These are phyloP conservation scores for Aphrocallistes beatrix DNA, from an alignment of 37 sponge, comb jelly and placozoan genomes.

Conservation along the genomic window DNA sequence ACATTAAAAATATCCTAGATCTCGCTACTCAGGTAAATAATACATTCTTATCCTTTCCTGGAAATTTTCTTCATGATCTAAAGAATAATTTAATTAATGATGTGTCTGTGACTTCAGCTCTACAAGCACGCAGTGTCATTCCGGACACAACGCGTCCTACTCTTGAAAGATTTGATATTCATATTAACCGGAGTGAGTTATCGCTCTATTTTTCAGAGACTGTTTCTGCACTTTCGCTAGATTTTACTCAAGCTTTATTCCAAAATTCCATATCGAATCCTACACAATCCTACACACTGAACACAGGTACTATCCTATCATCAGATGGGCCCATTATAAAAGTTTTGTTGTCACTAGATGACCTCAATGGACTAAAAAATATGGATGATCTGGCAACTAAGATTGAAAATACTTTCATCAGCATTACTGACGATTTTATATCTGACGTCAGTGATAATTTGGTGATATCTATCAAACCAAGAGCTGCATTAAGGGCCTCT, in stretches of 20 bases:
- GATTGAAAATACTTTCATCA: conserved; percentile 36
- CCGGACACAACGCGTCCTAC: conserved; percentile 37
- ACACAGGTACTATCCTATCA: conserved; percentile 28
- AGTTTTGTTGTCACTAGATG: conserved; percentile 44
- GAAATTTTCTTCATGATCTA: conserved; percentile 24
- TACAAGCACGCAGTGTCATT: conserved; percentile 32
- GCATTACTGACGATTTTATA: conserved; percentile 48
- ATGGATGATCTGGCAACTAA: conserved; percentile 45
- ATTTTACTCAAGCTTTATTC: conserved; percentile 50
- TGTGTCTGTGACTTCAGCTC: conserved; percentile 10
- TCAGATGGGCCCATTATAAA: conserved; percentile 43
- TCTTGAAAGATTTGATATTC: conserved; percentile 36
- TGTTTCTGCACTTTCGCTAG: conserved; percentile 59
- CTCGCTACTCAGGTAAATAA: conserved; percentile 35
- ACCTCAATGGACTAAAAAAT: conserved; percentile 65
- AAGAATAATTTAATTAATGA: not conserved
- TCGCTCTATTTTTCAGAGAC: conserved; percentile 53
- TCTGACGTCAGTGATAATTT: conserved; percentile 63
- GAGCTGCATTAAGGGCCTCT: conserved; percentile 28
- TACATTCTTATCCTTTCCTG: conserved; percentile 37
- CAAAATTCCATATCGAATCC: conserved; percentile 51
- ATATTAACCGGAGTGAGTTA: conserved; percentile 38
- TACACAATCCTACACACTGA: conserved; percentile 34
- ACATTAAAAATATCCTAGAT: conserved; percentile 44
- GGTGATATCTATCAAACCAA: conserved; percentile 33